Conservation (phyloP, 1,140 invertebrate genomes). For the Halictus rubicundus region DNA sequence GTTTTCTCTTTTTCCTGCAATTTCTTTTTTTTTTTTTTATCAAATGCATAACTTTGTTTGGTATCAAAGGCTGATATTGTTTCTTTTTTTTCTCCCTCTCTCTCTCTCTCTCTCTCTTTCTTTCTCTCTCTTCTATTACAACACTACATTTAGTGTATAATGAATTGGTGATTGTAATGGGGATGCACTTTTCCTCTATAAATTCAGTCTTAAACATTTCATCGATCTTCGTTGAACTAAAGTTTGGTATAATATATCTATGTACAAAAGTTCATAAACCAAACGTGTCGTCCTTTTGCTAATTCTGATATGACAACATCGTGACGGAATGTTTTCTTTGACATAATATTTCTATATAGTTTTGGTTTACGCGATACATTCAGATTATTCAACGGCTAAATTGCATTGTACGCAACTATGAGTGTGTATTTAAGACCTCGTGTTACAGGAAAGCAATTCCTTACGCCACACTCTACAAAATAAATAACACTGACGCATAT, state of each 20-base stretch:
- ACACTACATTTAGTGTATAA: constrained; percentile 70
- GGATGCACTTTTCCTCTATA: constrained; percentile 71
- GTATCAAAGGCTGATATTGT: constrained; percentile 78
- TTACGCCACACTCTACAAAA: constrained; percentile 46
- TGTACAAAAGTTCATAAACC: constrained; percentile 63
- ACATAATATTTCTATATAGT: constrained; percentile 49
- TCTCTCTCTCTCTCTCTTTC: too few relatives aligned
- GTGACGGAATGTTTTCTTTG: constrained; percentile 65
- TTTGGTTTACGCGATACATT: constrained; percentile 50
- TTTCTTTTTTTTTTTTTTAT: constrained; percentile 71
- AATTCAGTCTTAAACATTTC: constrained; percentile 80
- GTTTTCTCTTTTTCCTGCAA: constrained; percentile 58
- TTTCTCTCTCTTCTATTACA: constrained; percentile 45
- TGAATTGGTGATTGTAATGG: constrained; percentile 75
- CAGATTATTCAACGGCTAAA: constrained; percentile 58
- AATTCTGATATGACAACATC: constrained; percentile 70
- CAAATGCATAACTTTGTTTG: constrained; percentile 74
- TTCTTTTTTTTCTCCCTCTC: constrained; percentile 39
- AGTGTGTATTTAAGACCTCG: constrained; percentile 36
- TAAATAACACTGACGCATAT: constrained; percentile 44
- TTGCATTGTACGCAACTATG: constrained; percentile 40
- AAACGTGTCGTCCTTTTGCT: constrained; percentile 58
- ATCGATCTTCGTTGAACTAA: constrained; percentile 75
- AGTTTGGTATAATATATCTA: constrained; percentile 59
- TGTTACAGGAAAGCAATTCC: constrained; percentile 65